Base-by-base conservation (phyloP, 2,113 vertebrate genomes). In the Tragulus kanchil region DNA sequence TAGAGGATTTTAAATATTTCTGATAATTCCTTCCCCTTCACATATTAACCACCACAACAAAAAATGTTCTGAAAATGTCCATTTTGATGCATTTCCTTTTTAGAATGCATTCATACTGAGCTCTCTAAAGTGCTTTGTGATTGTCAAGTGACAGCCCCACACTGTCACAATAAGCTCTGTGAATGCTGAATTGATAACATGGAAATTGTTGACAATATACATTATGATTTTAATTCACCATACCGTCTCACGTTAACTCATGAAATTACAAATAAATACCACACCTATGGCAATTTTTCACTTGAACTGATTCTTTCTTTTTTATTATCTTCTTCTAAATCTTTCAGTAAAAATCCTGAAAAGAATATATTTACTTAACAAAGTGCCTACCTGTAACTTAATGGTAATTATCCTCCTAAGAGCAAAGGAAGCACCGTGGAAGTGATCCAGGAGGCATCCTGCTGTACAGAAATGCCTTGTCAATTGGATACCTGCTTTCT, bases 261-360 rank as follows among this genome's bases (percentile, higher is more conserved):
- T 84, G 90, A 83, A 97, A 95, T 97, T 97, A 92, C 96, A 97
- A 97, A 78, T 95, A 96, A 97, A 94, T 95, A 89, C 86, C 52
- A 91, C 26, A 95, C 65, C 92, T 52, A 36, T 95, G 71, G 56
- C 64, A 58, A 50, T 89, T 95, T 88, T 88, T 95, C 62, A 65
- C n/a, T 90, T 78, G 59, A 94, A 71, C 52, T 16, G 7, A 65
- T 92, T 84, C 15, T 45, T 86, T 93, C 59, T 82, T 45, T 77
- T 73, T 88, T 87, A 58, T 45, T 77, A 82, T 91, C 28, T 83
- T 67, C 42, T 73, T 93, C 31, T 93, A 45, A 96, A 95, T 45
- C 2, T 78, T 91, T 87, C 42, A 42, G 95, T 95, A 31, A 79
- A 45, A 97, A 90, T 61, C 19, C 28, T 84, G 12, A 77, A 96